Base-by-base conservation (phyloP, 2,888 invertebrate genomes). In the Sarcophaga rosellei region DNA sequence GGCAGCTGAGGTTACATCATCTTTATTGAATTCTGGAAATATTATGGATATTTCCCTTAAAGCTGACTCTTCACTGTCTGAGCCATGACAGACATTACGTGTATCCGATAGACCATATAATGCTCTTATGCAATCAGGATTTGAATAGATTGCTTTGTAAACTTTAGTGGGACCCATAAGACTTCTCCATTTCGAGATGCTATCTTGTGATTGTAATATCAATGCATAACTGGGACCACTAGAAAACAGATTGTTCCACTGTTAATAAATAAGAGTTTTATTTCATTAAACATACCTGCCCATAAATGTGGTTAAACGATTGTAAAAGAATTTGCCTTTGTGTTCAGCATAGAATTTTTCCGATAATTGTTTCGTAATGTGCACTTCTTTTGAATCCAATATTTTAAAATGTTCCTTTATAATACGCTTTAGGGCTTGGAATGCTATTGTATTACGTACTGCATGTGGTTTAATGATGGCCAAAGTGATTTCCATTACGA, bases 151-250 rank as follows among this genome's bases (percentile, higher is more conserved):
- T 0, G 97, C 96, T 92, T 95, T 96, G 91, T 94, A 97, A 0
- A 96, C 97, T 94, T 98, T 98, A 0, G 99, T 98, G 1, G 98
- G 98, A 0, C 99, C 99, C 94, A 99, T 96, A 72, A 98, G 92
- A 75, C 93, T 91, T 88, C 99, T 95, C 99, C 99, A 99, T 76
- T 95, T 94, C 21, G 93, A 90, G 88, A 99, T 96, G 8, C 97
- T 97, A 93, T 97, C 95, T 66, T 95, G 94, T 86, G 96, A 95
- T 10, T 96, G 96, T 88, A 99, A 93, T 88, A 99, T 95, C 89
- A 97, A 96, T 12, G 97, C 94, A 90, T 96, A 96, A 76, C 97
- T 95, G n/a, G 96, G 95, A 1, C 98, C 98, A 94, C 98, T 98
- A 12, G 5, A 65, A 82, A 23, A 15, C 1, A 66, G n/a, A 70